phyloP scores from a whole-genome alignment of 2,888 invertebrate genomes.

The Chaitophorus viminalis region DNA sequence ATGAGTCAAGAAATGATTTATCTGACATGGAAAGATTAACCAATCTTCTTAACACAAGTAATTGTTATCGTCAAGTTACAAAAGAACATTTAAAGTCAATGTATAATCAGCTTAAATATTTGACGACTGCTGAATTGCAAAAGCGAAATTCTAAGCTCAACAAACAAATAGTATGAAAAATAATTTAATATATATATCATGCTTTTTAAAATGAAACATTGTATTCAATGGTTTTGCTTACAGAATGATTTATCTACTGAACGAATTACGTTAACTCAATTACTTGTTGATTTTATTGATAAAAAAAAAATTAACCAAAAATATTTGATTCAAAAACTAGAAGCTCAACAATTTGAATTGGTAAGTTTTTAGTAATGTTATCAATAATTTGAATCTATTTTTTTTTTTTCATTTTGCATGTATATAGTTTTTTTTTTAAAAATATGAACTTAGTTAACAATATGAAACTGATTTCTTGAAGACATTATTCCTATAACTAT shows the following conservation, averaged over 20 bases:
- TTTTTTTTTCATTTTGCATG: background rate
- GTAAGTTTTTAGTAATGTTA: slow-evolving; percentile 2
- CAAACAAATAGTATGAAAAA: slow-evolving; percentile 36
- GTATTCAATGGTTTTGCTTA: background rate
- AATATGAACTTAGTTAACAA: too few relatives aligned
- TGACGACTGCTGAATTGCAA: slow-evolving; percentile 41
- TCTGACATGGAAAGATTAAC: slow-evolving; percentile 46
- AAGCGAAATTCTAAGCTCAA: slow-evolving; percentile 31
- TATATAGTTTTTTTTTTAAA: too few relatives aligned
- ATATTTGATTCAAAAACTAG: slow-evolving; percentile 37
- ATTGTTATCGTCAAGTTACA: slow-evolving; percentile 52
- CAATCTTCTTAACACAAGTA: slow-evolving; percentile 40
- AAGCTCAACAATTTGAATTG: slow-evolving; percentile 47
- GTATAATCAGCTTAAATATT: slow-evolving; percentile 57
- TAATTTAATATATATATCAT: background rate
- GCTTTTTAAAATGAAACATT: background rate
- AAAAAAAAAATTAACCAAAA: slow-evolving; percentile 52
- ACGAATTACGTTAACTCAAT: slow-evolving; percentile 38
- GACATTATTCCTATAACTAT: background rate
- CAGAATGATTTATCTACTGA: slow-evolving; percentile 48
- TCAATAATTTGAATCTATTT: background rate
- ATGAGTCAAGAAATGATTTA: slow-evolving; percentile 27
- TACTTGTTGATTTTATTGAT: slow-evolving; percentile 47
- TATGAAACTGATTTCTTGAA: too few relatives aligned
- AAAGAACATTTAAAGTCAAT: slow-evolving; percentile 54